Percentiles rank a stretch among this genome's conserved stretches.
These are phyloP conservation scores for Chromis chromis DNA, from an alignment of 2,797 vertebrate genomes.

Conservation along the genomic window DNA sequence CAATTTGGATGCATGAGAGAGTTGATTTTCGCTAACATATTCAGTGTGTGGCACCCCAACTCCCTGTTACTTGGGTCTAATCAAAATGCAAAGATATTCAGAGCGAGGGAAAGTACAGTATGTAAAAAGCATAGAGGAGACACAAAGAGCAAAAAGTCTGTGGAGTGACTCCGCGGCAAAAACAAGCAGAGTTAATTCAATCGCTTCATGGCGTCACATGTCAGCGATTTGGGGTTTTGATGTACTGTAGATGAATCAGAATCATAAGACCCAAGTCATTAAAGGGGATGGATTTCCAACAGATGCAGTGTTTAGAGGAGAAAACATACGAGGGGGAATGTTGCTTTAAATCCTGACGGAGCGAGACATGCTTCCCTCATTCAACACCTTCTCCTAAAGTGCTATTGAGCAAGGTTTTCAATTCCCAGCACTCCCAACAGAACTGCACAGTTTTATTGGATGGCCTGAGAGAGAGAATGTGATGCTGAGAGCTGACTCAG, in stretches of 20 bases:
- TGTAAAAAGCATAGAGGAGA: conserved; percentile 31
- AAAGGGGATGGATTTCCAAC: conserved; percentile 17
- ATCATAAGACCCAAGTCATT: conserved; percentile 61
- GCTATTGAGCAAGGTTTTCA: conserved; percentile 26
- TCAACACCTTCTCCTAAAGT: conserved; percentile 29
- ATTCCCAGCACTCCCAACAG: conserved; percentile 14
- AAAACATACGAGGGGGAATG: conserved; percentile 18
- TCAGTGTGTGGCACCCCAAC: conserved; percentile 29
- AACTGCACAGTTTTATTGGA: not conserved
- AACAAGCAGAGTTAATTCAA: conserved; percentile 58
- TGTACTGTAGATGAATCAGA: conserved; percentile 54
- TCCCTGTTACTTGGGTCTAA: conserved; percentile 47
- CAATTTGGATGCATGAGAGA: conserved; percentile 40
- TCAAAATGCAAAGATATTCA: conserved; percentile 66
- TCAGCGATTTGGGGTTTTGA: conserved; percentile 52
- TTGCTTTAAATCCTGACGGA: conserved; percentile 24
- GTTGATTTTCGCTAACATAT: conserved; percentile 50
- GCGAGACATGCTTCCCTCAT: not conserved
- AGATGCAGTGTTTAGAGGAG: conserved; percentile 18
- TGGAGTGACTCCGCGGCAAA: conserved; percentile 39
- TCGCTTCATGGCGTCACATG: conserved; percentile 67
- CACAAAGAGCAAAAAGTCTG: conserved; percentile 42
- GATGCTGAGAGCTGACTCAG: conserved; percentile 8
- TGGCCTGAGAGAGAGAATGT: conserved; percentile 4
- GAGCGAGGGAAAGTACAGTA: conserved; percentile 51